phyloP scores from a whole-genome alignment of 2,113 vertebrate genomes.

The Chionis minor region DNA sequence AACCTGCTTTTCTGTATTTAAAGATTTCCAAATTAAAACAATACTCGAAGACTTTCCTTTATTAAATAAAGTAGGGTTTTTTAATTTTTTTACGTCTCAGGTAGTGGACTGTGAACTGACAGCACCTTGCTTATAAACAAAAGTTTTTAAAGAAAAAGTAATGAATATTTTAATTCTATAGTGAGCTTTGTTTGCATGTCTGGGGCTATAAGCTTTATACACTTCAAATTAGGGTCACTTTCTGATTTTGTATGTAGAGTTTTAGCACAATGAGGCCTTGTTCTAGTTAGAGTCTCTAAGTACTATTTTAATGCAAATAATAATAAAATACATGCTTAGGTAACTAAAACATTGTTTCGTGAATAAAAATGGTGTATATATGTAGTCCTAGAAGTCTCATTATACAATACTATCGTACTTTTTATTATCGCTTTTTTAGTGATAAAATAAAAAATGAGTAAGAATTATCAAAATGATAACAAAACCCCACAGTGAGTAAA shows the following conservation, averaged over 20 bases:
- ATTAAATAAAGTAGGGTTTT: background rate
- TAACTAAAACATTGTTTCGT: background rate
- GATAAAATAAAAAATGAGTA: background rate
- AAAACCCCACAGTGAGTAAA: background rate
- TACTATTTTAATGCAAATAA: background rate
- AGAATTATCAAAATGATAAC: background rate
- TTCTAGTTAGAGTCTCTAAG: background rate
- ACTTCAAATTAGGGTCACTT: background rate
- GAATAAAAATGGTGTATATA: background rate
- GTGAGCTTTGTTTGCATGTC: background rate
- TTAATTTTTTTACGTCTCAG: background rate
- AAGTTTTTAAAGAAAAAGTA: background rate
- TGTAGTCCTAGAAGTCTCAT: background rate
- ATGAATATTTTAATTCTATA: background rate
- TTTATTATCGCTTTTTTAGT: background rate
- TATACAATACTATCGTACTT: background rate
- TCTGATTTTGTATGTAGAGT: background rate
- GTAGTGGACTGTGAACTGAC: background rate
- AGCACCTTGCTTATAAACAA: background rate
- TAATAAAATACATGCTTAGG: background rate
- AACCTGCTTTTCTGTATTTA: background rate
- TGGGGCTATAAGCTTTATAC: background rate
- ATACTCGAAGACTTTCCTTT: background rate
- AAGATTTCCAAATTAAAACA: background rate
- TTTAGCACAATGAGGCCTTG: background rate